Percentiles rank a stretch among this genome's conserved stretches.
Conservation (phyloP, 2,113 vertebrate genomes). For the Pseudorectes ferrugineus region DNA sequence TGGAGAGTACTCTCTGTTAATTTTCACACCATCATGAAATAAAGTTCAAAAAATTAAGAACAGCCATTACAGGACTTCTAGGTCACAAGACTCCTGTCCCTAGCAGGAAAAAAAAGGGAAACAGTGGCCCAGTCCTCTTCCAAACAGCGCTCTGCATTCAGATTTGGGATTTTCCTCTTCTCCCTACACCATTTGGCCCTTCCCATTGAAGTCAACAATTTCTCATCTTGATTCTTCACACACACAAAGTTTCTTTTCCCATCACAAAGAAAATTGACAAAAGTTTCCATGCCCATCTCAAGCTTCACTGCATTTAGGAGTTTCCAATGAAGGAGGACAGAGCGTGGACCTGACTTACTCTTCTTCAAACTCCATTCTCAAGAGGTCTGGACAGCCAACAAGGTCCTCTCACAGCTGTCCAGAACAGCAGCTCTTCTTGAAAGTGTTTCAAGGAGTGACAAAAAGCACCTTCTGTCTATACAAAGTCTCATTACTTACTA, state of each 20-base stretch:
- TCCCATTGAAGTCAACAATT: neutral
- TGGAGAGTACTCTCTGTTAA: neutral
- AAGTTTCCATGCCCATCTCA: neutral
- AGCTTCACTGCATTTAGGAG: neutral
- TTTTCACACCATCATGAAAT: neutral
- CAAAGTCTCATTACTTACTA: neutral
- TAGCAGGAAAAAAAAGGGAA: neutral
- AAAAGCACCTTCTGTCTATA: neutral
- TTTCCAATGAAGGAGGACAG: neutral
- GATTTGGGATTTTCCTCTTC: neutral
- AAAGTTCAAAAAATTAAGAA: neutral
- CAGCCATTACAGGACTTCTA: neutral
- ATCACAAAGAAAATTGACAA: neutral
- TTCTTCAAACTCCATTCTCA: neutral
- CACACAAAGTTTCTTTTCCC: neutral
- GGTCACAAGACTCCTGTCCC: accelerated
- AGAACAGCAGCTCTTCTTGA: neutral
- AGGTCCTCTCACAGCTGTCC: neutral
- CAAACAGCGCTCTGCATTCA: neutral
- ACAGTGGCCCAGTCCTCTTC: neutral
- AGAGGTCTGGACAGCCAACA: neutral
- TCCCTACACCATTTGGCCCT: neutral
- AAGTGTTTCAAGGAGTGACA: neutral
- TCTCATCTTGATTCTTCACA: neutral
- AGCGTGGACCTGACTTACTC: accelerated